Evolutionary conservation across 2,113 vertebrate genomes (phyloP), one percentile per base, ranked within the genome.

Genomic region (Chamaetylas fuelleborni): DNA sequence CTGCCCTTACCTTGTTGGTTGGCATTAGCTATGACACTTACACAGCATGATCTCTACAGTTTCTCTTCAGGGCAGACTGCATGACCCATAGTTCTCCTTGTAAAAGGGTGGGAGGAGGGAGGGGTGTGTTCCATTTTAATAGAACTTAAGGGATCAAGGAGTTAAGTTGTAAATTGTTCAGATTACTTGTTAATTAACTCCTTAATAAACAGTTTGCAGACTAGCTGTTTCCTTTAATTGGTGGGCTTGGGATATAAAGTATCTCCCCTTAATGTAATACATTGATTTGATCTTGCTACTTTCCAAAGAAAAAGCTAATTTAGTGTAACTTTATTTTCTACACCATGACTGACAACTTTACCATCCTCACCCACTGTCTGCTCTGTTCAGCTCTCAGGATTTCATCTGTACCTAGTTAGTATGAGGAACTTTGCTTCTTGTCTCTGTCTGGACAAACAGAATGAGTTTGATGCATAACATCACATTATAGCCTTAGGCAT

Each of bases 251-350:
- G 20, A 51, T 50, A 64, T 53, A 25, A 82, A 76, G 4, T 51
- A 45, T 72, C 13, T 72, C 14, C 53, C 19, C 18, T 47, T 54
- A 62, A 22, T 81, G 65, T 23, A 70, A 20, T 65, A 17, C 42
- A 66, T 38, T 38, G 38, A 38, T 38, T 38, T 38, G 38, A 38
- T 38, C 38, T 38, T 38, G 38, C 38, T 38, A 38, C 45, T 72
- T 94, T 74, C 25, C 42, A 50, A 42, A 70, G 25, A 70, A 93
- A 81, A 74, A 26, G 50, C 34, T 58, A 25, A 67, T 81, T 62
- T 53, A 34, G 47, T 67, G 23, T 77, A 84, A 69, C 31, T 60
- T 48, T 16, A 60, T 81, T 91, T 89, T 88, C 47, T 89, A 42
- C 51, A 66, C 71, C 12, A 4, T 38, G 51, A 38, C 23, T 36